Conservation (phyloP, 2,797 vertebrate species). For the Acridotheres tristis region DNA sequence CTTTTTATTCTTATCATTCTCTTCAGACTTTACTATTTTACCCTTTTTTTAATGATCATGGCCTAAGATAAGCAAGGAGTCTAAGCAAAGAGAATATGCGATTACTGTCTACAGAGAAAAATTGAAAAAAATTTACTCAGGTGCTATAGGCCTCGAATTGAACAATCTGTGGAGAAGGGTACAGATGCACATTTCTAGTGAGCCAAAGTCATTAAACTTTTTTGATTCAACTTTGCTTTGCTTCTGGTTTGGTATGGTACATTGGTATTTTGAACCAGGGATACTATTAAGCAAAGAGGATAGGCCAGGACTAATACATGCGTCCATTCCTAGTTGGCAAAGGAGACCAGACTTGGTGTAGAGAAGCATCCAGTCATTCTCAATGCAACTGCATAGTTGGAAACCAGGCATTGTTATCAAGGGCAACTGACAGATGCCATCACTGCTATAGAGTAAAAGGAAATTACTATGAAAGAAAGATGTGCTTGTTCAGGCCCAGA, state of each 20-base stretch:
- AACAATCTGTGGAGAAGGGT: not conserved
- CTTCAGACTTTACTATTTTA: not conserved
- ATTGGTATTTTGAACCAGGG: not conserved
- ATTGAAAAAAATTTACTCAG: not conserved
- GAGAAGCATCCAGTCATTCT: not conserved
- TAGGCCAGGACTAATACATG: not conserved
- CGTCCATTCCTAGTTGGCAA: not conserved
- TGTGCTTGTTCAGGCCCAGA: no score
- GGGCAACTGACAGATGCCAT: not conserved
- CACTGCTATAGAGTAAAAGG: not conserved
- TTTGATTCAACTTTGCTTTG: not conserved
- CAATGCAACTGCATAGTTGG: not conserved
- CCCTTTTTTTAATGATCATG: not conserved
- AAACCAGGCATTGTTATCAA: not conserved
- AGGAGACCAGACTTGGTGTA: not conserved
- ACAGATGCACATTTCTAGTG: not conserved
- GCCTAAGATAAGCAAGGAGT: not conserved
- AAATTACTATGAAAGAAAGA: not conserved
- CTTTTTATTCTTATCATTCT: not conserved
- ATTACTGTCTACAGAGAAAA: not conserved
- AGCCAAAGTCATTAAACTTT: not conserved
- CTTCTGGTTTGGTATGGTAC: not conserved
- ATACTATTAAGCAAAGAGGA: not conserved
- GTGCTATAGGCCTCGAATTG: not conserved
- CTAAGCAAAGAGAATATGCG: not conserved